Conservation (phyloP, 2,113 vertebrate genomes). For the Rana temporaria region DNA sequence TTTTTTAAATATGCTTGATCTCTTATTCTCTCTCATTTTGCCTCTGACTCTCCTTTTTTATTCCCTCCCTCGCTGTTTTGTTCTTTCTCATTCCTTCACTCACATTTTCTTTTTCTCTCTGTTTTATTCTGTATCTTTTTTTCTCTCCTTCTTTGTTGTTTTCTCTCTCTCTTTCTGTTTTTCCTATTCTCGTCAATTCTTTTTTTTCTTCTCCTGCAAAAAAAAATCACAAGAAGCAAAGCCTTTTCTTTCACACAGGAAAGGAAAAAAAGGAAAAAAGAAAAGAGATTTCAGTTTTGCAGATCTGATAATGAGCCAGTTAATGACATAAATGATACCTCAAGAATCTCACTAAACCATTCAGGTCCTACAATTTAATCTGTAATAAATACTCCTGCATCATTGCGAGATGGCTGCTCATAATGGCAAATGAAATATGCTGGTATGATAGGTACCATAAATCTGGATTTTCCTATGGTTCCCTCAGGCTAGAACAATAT, state of each 20-base stretch:
- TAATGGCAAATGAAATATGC: constrained; percentile 99
- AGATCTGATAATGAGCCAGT: constrained; percentile 96
- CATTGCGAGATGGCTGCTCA: constrained; percentile 98
- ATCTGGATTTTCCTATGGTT: constrained; percentile 99
- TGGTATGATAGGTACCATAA: constrained; percentile 99
- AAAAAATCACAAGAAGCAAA: constrained; percentile 56
- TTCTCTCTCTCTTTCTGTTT: background rate
- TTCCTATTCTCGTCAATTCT: background rate
- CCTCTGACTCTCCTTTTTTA: too few species aligned
- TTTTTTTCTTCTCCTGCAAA: constrained; percentile 5
- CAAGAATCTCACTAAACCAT: constrained; percentile 97
- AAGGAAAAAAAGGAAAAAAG: constrained; percentile 62
- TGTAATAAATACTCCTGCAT: constrained; percentile 99
- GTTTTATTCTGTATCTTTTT: too few species aligned
- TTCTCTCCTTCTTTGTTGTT: too few species aligned
- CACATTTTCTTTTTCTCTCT: too few species aligned
- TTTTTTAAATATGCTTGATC: too few species aligned
- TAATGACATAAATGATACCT: constrained; percentile 99
- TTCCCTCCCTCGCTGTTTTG: too few species aligned
- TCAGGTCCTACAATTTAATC: constrained; percentile 99
- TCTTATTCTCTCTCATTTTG: too few species aligned
- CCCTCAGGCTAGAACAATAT: constrained; percentile 99
- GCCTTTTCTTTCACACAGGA: constrained; percentile 65
- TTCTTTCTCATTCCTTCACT: too few species aligned
- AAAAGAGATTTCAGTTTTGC: constrained; percentile 85